phyloP scores from a whole-genome alignment of 1,140 invertebrate species.

The Mamestra configurata region DNA sequence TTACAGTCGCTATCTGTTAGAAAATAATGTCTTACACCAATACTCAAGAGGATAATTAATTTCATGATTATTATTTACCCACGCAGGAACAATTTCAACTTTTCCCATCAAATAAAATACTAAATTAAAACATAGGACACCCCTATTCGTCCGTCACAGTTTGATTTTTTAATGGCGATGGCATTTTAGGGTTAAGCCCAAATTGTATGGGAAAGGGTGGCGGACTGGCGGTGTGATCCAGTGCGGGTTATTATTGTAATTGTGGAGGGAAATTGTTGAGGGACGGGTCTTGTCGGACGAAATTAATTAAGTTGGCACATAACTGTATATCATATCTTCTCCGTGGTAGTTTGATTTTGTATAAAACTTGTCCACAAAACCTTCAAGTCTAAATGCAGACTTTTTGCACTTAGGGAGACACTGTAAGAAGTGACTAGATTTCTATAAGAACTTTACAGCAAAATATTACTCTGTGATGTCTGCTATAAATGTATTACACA shows the following conservation, averaged over 20 bases:
- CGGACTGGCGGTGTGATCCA: conserved; percentile 32
- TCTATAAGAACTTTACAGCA: too few relatives aligned
- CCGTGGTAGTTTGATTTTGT: not conserved
- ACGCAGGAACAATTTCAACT: conserved; percentile 65
- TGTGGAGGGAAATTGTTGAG: conserved; percentile 32
- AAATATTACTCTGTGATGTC: too few relatives aligned
- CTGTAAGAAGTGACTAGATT: too few relatives aligned
- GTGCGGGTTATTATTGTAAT: conserved; percentile 58
- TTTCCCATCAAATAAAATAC: conserved; percentile 75
- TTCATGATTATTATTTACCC: conserved; percentile 66
- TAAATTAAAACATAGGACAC: conserved; percentile 76
- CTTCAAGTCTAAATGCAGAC: too few relatives aligned
- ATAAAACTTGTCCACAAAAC: too few relatives aligned
- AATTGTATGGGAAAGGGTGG: conserved; percentile 50
- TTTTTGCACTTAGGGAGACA: too few relatives aligned
- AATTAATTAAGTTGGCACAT: conserved; percentile 29
- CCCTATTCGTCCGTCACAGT: conserved; percentile 68
- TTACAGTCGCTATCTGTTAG: not conserved
- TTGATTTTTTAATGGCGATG: conserved; percentile 64
- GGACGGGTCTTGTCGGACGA: conserved; percentile 44
- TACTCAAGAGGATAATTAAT: conserved; percentile 69
- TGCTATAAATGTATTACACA: too few relatives aligned
- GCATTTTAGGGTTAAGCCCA: conserved; percentile 57
- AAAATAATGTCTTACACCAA: conserved; percentile 28
- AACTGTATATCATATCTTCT: not conserved